A percentile compares a stretch with the other conserved stretches of the same genome.
Evolutionary conservation across 92 coral and sea anemone species (phyloP).

Genomic region (Palythoa grandis): DNA sequence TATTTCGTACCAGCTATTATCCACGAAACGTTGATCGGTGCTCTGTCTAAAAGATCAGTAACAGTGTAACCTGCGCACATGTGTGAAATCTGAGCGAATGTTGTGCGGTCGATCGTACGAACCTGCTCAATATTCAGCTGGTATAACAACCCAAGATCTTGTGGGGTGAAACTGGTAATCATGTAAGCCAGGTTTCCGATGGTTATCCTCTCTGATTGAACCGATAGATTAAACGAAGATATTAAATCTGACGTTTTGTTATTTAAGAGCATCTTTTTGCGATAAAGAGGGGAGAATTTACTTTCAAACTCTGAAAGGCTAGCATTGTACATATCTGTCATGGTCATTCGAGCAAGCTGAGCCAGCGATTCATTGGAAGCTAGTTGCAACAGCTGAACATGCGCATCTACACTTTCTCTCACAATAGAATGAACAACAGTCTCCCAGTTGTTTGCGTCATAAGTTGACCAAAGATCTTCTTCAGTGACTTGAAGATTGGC

Average conservation of each 20-base stretch:
- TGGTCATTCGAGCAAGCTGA: constrained; percentile 41
- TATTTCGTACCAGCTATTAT: constrained; percentile 53
- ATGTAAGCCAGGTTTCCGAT: too few relatives aligned
- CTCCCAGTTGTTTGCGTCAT: too few relatives aligned
- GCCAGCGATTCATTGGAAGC: constrained; percentile 60
- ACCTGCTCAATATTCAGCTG: constrained; percentile 61
- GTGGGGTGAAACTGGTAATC: too few relatives aligned
- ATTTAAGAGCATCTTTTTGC: too few relatives aligned
- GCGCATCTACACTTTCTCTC: constrained; percentile 56
- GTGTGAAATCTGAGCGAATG: constrained; percentile 53
- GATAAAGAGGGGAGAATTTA: too few relatives aligned
- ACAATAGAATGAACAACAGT: too few relatives aligned
- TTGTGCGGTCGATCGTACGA: constrained; percentile 48
- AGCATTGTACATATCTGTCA: constrained; percentile 46
- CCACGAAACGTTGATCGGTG: constrained; percentile 57
- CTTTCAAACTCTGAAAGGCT: too few relatives aligned
- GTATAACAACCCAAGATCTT: too few relatives aligned
- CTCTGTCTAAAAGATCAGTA: too few relatives aligned
- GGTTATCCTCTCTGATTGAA: not conserved
- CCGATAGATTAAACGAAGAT: not conserved
- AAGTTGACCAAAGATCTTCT: constrained; percentile 46
- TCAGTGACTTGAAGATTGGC: constrained; percentile 50
- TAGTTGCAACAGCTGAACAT: constrained; percentile 45
- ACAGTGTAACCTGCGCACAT: constrained; percentile 62
- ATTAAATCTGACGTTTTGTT: constrained; percentile 4